Conservation (phyloP, 2,888 invertebrate genomes). For the Megastigmus dorsalis region DNA sequence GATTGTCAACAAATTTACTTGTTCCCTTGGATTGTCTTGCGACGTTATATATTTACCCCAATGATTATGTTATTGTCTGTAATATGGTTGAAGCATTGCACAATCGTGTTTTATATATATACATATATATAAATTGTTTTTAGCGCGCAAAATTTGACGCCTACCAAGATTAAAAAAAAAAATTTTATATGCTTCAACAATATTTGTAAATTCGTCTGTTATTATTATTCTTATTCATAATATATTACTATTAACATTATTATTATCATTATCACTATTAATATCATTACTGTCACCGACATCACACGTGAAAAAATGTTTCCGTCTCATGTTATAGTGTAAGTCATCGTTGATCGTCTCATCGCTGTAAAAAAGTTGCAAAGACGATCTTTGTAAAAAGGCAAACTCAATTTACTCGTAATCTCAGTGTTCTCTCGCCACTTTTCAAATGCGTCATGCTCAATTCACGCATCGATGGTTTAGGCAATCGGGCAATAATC, state of each 20-base stretch:
- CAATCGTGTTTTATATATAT: constrained; percentile 31
- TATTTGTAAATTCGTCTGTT: constrained; percentile 47
- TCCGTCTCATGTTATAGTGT: constrained; percentile 29
- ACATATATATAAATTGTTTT: constrained; percentile 41
- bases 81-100: constrained; percentile 51
- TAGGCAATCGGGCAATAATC: constrained; percentile 39
- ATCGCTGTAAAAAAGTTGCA: constrained; percentile 51
- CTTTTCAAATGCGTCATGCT: constrained; percentile 58
- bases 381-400: constrained; percentile 58
- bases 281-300: constrained; percentile 18
- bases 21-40: constrained; percentile 39
- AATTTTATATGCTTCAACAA: constrained; percentile 46
- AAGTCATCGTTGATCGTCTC: constrained; percentile 45
- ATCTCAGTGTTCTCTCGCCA: constrained; percentile 62
- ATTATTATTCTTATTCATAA: constrained; percentile 38
- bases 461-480: constrained; percentile 53
- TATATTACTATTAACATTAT: constrained; percentile 11
- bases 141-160: constrained; percentile 31
- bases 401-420: constrained; percentile 60
- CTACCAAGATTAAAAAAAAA: constrained; percentile 29
- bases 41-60: constrained; percentile 41
- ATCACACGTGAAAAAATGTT: constrained; percentile 16
- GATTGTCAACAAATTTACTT: constrained; percentile 13
- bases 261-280: constrained; percentile 14
- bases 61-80: constrained; percentile 54